These are phyloP conservation scores for Bucco capensis DNA, from an alignment of 2,113 vertebrate genomes.

Conservation along the genomic window DNA sequence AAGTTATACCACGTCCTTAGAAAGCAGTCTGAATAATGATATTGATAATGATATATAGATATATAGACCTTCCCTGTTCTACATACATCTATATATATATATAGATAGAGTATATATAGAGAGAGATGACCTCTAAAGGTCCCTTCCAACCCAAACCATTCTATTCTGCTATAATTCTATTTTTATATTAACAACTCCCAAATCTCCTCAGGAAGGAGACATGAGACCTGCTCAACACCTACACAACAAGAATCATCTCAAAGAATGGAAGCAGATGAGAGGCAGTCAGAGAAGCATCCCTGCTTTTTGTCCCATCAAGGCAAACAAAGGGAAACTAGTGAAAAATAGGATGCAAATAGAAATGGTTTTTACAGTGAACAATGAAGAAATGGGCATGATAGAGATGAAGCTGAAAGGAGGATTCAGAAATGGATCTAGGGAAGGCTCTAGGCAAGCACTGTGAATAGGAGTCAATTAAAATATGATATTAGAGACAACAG, in stretches of 20 bases:
- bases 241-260: not conserved
- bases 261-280: not conserved
- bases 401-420: not conserved
- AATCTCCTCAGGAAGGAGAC: not conserved
- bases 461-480: conserved; percentile 54
- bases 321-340: not conserved
- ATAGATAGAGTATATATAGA: not conserved
- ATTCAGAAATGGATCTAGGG: not conserved
- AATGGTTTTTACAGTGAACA: not conserved
- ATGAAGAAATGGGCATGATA: not conserved
- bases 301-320: not conserved
- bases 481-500: not conserved
- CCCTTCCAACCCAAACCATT: too few species aligned
- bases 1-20: not conserved
- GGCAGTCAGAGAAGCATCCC: not conserved
- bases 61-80: too few species aligned
- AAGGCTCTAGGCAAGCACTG: too few species aligned
- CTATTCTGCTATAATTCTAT: not conserved
- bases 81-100: too few species aligned
- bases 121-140: too few species aligned
- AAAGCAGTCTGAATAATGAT: not conserved
- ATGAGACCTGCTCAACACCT: not conserved
- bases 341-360: not conserved
- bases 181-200: not conserved
- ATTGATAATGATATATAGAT: not conserved